Evolutionary conservation across 2,797 vertebrate genomes (phyloP).

Genomic region (Halcyon chelicuti): DNA sequence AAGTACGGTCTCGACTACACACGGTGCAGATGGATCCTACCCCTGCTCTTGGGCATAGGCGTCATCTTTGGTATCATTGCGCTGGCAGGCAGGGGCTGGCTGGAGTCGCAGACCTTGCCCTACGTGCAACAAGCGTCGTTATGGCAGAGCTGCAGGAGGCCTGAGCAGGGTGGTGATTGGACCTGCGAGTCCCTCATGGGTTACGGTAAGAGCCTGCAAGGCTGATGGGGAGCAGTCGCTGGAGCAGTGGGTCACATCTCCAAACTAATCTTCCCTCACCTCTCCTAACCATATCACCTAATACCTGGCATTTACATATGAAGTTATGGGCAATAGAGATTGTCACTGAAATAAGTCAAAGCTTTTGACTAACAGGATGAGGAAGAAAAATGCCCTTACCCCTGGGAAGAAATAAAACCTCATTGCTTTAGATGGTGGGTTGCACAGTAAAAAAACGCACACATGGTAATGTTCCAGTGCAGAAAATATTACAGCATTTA

Average conservation of each 20-base stretch:
- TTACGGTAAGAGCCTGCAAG: slow-evolving; percentile 44
- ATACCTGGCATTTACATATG: background rate
- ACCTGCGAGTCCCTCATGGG: slow-evolving; percentile 60
- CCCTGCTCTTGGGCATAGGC: slow-evolving; percentile 71
- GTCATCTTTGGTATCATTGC: slow-evolving; percentile 75
- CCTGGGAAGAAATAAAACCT: background rate
- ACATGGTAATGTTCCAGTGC: accelerated
- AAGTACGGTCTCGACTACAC: slow-evolving; percentile 75
- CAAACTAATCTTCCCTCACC: background rate
- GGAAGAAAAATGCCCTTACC: background rate
- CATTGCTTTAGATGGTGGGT: background rate
- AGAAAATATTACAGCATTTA: background rate
- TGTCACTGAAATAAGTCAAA: background rate
- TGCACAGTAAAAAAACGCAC: accelerated
- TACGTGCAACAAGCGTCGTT: slow-evolving; percentile 29
- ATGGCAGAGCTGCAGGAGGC: slow-evolving; percentile 51
- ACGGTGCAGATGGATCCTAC: slow-evolving; percentile 74
- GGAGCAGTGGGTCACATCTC: background rate
- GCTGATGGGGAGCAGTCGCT: background rate
- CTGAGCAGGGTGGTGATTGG: background rate
- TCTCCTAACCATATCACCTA: accelerated
- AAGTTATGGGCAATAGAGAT: background rate
- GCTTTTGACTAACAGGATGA: background rate
- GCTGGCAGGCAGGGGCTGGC: slow-evolving; percentile 65
- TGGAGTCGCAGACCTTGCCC: slow-evolving; percentile 62